Percentiles rank a stretch among this genome's conserved stretches.
These are phyloP conservation scores for Helicolenus hilgendorfi DNA, from an alignment of 2,797 vertebrate genomes.

Conservation along the genomic window DNA sequence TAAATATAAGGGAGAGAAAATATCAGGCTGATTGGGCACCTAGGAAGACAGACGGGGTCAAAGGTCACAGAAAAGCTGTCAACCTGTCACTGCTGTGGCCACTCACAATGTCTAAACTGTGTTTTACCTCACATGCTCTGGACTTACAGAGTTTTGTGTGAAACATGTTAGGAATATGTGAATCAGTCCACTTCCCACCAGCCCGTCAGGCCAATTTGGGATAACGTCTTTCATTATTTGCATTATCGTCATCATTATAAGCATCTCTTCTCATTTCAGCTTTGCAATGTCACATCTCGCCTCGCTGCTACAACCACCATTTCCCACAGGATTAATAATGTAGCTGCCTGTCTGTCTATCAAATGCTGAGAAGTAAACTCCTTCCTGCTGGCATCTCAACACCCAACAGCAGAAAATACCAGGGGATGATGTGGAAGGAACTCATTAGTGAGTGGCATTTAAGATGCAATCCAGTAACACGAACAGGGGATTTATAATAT, in stretches of 20 bases:
- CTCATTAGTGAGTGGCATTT: slow-evolving; percentile 79
- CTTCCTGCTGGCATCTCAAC: slow-evolving; percentile 57
- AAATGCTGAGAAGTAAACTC: slow-evolving; percentile 40
- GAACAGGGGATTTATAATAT: slow-evolving; percentile 70
- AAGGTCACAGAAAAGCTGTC: slow-evolving; percentile 58
- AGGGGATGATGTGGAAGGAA: slow-evolving; percentile 64
- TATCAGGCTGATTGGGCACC: slow-evolving; percentile 56
- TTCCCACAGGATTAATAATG: slow-evolving; percentile 66
- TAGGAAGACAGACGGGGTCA: slow-evolving; percentile 43
- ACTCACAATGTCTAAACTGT: slow-evolving; percentile 22
- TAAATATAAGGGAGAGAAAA: not conserved
- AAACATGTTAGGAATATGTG: not conserved
- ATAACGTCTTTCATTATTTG: slow-evolving; percentile 38
- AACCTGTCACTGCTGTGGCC: slow-evolving; percentile 47
- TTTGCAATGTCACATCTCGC: slow-evolving; percentile 29
- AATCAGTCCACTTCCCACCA: slow-evolving; percentile 2
- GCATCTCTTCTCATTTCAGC: slow-evolving; percentile 24
- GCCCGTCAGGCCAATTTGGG: slow-evolving; percentile 1
- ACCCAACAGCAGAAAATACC: slow-evolving; percentile 52
- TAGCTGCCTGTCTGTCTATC: slow-evolving; percentile 45
- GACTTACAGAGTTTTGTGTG: slow-evolving; percentile 18
- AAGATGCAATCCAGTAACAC: slow-evolving; percentile 64
- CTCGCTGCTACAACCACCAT: slow-evolving; percentile 28
- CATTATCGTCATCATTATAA: slow-evolving; percentile 29
- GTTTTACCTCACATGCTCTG: slow-evolving; percentile 30